Percentiles rank a stretch among this genome's conserved stretches.
These are phyloP conservation scores for Poicephalus meyeri DNA, from an alignment of 2,113 vertebrate genomes.

Conservation along the genomic window DNA sequence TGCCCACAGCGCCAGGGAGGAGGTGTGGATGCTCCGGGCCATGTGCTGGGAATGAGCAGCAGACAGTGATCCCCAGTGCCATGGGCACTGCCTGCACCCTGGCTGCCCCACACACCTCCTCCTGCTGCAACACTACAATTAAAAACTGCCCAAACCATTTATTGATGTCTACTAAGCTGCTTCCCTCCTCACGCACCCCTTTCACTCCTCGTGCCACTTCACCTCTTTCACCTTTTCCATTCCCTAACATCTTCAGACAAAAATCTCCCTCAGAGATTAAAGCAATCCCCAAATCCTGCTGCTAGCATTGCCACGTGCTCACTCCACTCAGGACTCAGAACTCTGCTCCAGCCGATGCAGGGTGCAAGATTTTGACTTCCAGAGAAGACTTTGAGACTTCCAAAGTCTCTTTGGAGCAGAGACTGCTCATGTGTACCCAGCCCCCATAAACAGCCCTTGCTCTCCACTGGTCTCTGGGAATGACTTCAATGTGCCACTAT, in stretches of 20 bases:
- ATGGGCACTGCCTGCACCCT: background rate
- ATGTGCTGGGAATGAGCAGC: background rate
- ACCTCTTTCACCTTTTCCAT: background rate
- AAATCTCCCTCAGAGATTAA: background rate
- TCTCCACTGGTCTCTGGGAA: background rate
- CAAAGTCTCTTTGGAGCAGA: background rate
- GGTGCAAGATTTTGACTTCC: background rate
- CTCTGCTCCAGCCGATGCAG: fast-evolving
- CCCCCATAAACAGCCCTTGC: background rate
- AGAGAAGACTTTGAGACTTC: no score
- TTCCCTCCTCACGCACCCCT: background rate
- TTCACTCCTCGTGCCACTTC: background rate
- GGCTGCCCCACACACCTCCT: background rate
- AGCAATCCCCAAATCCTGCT: background rate
- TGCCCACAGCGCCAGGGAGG: background rate
- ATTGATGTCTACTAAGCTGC: background rate
- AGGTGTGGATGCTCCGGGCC: background rate
- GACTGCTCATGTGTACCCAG: no score
- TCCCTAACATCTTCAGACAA: background rate
- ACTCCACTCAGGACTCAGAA: background rate
- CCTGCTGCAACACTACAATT: background rate
- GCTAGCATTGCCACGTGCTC: fast-evolving
- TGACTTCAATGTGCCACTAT: background rate
- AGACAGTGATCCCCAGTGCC: background rate
- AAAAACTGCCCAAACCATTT: background rate